A percentile compares a stretch with the other conserved stretches of the same genome.
phyloP scores from a whole-genome alignment of 2,113 vertebrate genomes.

The Machaerirhynchus nigripectus region DNA sequence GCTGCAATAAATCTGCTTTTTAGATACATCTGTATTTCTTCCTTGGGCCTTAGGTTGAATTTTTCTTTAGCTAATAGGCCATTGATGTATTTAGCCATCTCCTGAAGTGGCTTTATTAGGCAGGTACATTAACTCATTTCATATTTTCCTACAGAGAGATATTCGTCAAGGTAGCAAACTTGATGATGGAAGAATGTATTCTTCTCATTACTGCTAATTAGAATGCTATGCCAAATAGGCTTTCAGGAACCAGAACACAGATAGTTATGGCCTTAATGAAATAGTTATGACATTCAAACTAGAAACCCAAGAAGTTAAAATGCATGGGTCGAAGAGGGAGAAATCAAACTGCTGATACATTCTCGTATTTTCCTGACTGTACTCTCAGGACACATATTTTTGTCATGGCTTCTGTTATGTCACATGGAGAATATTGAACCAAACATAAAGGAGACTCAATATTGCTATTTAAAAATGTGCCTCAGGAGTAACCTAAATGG shows the following conservation, averaged over 20 bases:
- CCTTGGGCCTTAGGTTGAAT: not conserved
- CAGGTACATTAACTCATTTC: not conserved
- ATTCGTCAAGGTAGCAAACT: constrained; percentile 49
- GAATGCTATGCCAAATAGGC: constrained; percentile 27
- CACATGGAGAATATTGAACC: constrained; percentile 45
- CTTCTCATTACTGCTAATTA: constrained; percentile 42
- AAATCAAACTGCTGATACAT: constrained; percentile 33
- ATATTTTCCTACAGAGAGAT: constrained; percentile 36
- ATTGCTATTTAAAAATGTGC: constrained; percentile 36
- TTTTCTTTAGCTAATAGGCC: constrained; percentile 14
- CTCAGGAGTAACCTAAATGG: constrained; percentile 36
- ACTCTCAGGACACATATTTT: constrained; percentile 50
- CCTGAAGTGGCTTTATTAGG: constrained; percentile 22
- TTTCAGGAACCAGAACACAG: constrained; percentile 31
- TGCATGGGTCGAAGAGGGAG: not conserved
- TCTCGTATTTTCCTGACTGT: constrained; percentile 27
- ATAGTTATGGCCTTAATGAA: constrained; percentile 48
- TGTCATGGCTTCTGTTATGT: constrained; percentile 24
- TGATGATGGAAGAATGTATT: not conserved
- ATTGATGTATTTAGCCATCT: not conserved
- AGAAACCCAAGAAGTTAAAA: constrained; percentile 23
- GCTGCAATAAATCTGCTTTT: constrained; percentile 16
- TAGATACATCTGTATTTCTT: constrained; percentile 1
- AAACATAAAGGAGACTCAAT: constrained; percentile 34
- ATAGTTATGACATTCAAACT: constrained; percentile 13